Percentiles rank a stretch among this genome's conserved stretches.
Evolutionary conservation across 2,888 invertebrate genomes (phyloP).

Genomic region (Altica lythri): DNA sequence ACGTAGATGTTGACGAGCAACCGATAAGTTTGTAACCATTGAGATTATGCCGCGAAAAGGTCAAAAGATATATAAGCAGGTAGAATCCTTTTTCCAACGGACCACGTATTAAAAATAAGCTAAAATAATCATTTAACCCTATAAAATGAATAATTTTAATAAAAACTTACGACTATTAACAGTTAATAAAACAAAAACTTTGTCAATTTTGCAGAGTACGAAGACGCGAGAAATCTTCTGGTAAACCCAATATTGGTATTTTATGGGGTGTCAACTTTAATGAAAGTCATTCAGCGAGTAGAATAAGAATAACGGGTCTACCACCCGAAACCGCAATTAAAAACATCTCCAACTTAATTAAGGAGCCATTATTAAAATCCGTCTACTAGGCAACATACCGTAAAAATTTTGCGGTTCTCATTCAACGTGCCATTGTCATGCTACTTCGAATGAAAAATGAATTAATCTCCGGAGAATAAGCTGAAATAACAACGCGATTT

Average conservation of each 20-base stretch:
- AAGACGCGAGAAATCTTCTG: slow-evolving; percentile 15
- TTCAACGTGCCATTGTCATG: neutral
- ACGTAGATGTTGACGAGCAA: no score
- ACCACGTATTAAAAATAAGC: no score
- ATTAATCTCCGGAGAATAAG: slow-evolving; percentile 19
- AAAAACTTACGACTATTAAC: slow-evolving; percentile 10
- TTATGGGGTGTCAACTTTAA: slow-evolving; percentile 56
- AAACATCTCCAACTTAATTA: slow-evolving; percentile 58
- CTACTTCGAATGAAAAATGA: slow-evolving; percentile 22
- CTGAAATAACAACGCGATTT: no score
- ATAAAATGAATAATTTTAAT: slow-evolving; percentile 5
- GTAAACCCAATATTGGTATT: slow-evolving; percentile 52
- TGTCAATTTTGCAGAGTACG: slow-evolving; percentile 2
- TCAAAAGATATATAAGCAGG: no score
- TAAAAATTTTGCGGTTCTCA: slow-evolving; percentile 31
- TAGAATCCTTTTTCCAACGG: no score
- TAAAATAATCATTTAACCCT: no score
- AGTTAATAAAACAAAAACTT: slow-evolving; percentile 22
- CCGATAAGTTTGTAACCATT: no score
- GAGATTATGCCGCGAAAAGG: no score
- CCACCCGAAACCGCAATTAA: slow-evolving; percentile 55
- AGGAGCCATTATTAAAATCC: slow-evolving; percentile 58
- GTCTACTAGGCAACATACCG: slow-evolving; percentile 49
- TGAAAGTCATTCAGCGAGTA: slow-evolving; percentile 55
- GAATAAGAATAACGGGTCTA: slow-evolving; percentile 53